phyloP scores from a whole-genome alignment of 2,113 vertebrate genomes.

The Nicator chloris region DNA sequence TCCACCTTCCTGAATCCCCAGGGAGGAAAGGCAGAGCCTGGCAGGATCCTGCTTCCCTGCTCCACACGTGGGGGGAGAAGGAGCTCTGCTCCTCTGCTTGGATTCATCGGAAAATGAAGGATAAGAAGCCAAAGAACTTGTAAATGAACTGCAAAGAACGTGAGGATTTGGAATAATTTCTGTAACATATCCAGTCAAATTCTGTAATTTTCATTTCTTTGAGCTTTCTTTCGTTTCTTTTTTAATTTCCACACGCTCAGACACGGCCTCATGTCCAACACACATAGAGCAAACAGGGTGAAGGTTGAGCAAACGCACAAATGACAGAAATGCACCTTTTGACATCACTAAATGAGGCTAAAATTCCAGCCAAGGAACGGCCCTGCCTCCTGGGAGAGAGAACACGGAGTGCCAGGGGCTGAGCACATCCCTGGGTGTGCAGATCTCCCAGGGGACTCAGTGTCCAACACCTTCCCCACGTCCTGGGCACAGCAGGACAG shows the following conservation, averaged over 20 bases:
- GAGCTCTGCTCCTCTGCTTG: background rate
- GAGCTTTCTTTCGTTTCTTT: background rate
- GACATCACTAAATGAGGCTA: background rate
- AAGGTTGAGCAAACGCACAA: background rate
- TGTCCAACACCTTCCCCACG: background rate
- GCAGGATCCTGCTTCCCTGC: background rate
- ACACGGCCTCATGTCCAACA: accelerated
- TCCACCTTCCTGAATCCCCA: background rate
- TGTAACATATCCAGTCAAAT: background rate
- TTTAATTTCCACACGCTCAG: background rate
- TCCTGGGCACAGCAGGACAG: background rate
- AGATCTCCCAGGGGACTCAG: background rate
- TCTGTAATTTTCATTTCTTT: background rate
- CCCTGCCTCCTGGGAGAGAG: background rate
- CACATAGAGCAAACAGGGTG: accelerated
- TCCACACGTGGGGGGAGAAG: background rate
- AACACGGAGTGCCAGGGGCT: background rate
- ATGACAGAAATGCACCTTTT: background rate
- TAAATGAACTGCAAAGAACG: background rate
- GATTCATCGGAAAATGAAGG: background rate
- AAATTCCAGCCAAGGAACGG: background rate
- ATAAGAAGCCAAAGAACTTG: background rate
- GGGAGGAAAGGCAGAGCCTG: background rate
- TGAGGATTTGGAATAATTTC: background rate
- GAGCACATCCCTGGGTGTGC: background rate